Base-by-base conservation (phyloP, 2,888 invertebrate genomes). In the Boloria selene region DNA sequence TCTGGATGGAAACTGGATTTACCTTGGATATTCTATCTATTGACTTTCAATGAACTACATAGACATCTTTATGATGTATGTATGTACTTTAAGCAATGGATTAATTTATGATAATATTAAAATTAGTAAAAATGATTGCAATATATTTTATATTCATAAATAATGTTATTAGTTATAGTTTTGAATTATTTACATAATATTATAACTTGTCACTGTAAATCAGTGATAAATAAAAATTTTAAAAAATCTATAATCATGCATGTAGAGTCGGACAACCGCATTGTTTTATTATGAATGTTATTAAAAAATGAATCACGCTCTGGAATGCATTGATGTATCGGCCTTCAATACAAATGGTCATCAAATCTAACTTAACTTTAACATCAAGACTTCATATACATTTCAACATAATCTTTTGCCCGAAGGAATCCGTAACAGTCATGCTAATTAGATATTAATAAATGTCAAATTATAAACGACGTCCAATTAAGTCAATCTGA, bases 291-390 rank as follows among this genome's bases (percentile, higher is more conserved):
- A 61, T 70, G 72, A 71, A 73, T 71, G 70, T 70, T 72, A 68
- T 70, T 72, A 68, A 70, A 69, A 68, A 75, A 76, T 79, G 79
- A 81, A 74, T 81, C 80, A 80, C 69, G 68, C 65, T 56, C 52
- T 50, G 76, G 75, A 76, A 79, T 76, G 77, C 73, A 72, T 71
- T 62, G 69, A 74, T 72, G 68, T 69, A 52, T 67, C 64, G 60
- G 56, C 64, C 61, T 66, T 70, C 67, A 55, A 64, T 58, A 47
- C 55, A 49, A 49, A 59, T 49, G 49, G 59, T 59, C 60, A 56
- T 64, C 49, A 51, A 47, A 55, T 64, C 51, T 42, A 55, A 64
- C 61, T 62, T 59, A 17, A 63, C 16, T 64, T 60, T 17, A 38
- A 51, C 17, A 45, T 60, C 18, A 38, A 38, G 58, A 59, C 18